A percentile compares a stretch with the other conserved stretches of the same genome.
These are phyloP conservation scores for Apamea monoglypha DNA, from an alignment of 2,888 invertebrate species.

Conservation along the genomic window DNA sequence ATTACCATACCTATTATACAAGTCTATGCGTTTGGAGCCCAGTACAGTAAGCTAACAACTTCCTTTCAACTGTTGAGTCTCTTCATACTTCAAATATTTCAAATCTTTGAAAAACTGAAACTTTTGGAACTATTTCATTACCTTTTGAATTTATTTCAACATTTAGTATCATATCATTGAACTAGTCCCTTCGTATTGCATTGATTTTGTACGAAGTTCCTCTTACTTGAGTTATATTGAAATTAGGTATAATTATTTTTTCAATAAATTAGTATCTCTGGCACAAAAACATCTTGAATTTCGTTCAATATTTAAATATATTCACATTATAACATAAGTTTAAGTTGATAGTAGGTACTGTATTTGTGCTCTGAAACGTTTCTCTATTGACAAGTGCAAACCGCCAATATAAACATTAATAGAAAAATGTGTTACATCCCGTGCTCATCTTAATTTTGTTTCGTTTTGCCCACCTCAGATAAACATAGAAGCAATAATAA, in stretches of 20 bases:
- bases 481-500: conserved; percentile 70
- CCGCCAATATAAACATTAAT: conserved; percentile 71
- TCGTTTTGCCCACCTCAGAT: conserved; percentile 64
- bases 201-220: conserved; percentile 59
- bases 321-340: conserved; percentile 24
- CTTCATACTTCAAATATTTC: conserved; percentile 27
- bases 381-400: conserved; percentile 75
- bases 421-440: conserved; percentile 75
- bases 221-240: conserved; percentile 48
- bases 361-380: conserved; percentile 80
- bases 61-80: conserved; percentile 40
- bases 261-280: conserved; percentile 20
- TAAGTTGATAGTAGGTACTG: conserved; percentile 63
- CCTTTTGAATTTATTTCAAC: conserved; percentile 14
- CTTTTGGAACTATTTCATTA: conserved; percentile 10
- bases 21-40: conserved; percentile 79
- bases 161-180: conserved; percentile 34
- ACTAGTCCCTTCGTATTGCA: conserved; percentile 58
- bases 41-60: conserved; percentile 69
- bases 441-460: conserved; percentile 86
- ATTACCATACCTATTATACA: conserved; percentile 78
- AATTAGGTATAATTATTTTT: conserved; percentile 29
- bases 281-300: conserved; percentile 25
- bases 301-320: conserved; percentile 29
- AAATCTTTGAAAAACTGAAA: conserved; percentile 15